These are phyloP conservation scores for Ctenodactylus gundi DNA, from an alignment of 2,113 vertebrate species.

Conservation along the genomic window DNA sequence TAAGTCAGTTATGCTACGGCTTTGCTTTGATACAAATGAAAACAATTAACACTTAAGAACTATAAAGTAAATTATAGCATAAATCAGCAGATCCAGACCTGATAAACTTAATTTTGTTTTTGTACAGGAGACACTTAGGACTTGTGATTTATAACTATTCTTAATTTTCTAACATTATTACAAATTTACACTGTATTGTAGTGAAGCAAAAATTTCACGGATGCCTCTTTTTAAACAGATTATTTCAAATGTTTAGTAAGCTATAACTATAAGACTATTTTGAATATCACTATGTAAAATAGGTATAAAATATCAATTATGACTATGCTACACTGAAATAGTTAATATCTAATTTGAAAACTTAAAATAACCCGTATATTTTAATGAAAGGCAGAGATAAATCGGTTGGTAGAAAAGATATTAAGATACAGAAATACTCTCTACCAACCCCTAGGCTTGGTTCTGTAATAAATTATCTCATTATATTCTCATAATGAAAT, in stretches of 20 bases:
- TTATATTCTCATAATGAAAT: constrained; percentile 39
- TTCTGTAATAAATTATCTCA: constrained; percentile 53
- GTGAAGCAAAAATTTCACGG: not conserved
- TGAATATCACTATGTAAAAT: constrained; percentile 7
- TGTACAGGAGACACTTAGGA: not conserved
- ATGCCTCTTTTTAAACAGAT: not conserved
- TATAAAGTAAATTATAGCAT: not conserved
- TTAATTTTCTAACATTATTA: not conserved
- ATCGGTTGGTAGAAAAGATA: constrained; percentile 29
- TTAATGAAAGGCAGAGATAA: constrained; percentile 58
- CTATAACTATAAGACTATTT: not conserved
- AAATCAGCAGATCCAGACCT: not conserved
- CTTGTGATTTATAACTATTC: not conserved
- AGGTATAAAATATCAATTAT: constrained; percentile 21
- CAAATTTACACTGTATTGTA: not conserved
- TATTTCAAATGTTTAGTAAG: not conserved
- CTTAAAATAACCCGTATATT: not conserved
- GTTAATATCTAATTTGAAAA: constrained; percentile 52
- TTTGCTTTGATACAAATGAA: not conserved
- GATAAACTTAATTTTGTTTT: not conserved
- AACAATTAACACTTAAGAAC: not conserved
- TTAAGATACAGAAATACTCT: constrained; percentile 48
- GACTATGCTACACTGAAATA: constrained; percentile 22
- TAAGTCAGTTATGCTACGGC: not conserved
- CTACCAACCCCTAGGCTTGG: constrained; percentile 3